Evolutionary conservation across 2,888 invertebrate species (phyloP), one percentile per base, ranked within the genome.

Genomic region (Aphodius sticticus): DNA sequence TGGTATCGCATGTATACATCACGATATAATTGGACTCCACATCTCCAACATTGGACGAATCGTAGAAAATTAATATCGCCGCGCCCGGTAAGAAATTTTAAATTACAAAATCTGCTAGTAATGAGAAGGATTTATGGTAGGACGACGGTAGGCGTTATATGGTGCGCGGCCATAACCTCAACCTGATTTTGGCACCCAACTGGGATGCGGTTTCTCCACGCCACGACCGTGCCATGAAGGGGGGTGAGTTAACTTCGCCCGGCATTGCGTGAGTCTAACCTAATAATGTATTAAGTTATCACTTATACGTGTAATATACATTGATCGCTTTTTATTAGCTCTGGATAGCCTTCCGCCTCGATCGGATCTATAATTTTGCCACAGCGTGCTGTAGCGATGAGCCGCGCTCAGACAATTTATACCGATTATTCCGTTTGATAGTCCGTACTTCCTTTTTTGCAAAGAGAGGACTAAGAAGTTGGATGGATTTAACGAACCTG

Each of bases 201-300:
- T 53, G 53, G 53, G 53, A 53, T 5, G 53, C 53, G 53, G 53
- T 53, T 53, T 53, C 53, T 53, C 53, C 1, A 9, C 53, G 53
- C 7, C 53, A 53, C 1, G 53, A 53, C 53, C 1, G 1, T 5
- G 53, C 7, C 53, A 53, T 7, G 53, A 53, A 53, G 53, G 53
- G 7, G 53, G 26, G 26, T 26, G 3, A 26, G 53, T 53, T 53
- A 53, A 5, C 53, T 53, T 53, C 53, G 53, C 53, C 53, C 9
- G 53, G 53, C 53, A 5, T 88, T 86, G 88, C 88, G 88, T 88
- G 88, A 86, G 84, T 82, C 84, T 83, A 83, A 82, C 86, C 88
- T 88, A 89, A 89, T 89, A 87, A 87, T 88, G 88, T 88, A 88
- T 88, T 88, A 89, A 89, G 87, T 88, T 88, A 89, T 89, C 88